Evolutionary conservation across 2,888 invertebrate genomes (phyloP), one percentile per base, ranked within the genome.

Genomic region (Phengaris arion): DNA sequence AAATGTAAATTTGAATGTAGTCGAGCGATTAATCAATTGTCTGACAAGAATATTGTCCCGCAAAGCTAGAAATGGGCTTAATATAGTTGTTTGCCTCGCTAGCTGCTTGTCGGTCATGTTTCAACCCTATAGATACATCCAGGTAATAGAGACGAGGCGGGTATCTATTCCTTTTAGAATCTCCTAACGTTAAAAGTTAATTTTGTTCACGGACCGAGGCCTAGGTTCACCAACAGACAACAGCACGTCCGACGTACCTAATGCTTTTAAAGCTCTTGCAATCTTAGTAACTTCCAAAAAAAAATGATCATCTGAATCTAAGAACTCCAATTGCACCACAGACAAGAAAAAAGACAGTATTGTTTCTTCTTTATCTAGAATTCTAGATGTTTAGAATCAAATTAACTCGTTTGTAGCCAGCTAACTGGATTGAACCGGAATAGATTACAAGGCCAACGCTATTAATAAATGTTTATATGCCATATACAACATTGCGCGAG

Each of bases 381-480:
- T 5, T 64, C 35, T 64, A 35, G 35, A 64, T 45, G 64, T 35
- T 64, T 64, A 35, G 35, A 64, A 35, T 64, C 35, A 59, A 59
- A 59, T 59, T 45, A 45, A 64, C 12, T 64, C 64, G 35, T 35
- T 64, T 45, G 35, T 45, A 64, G 64, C 35, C 35, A 45, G 12
- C 64, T 45, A 12, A 64, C 64, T 22, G 35, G 35, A 64, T 64
- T 64, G 64, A 45, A 45, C 4, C 64, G 64, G 64, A 64, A 45
- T 64, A 64, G 64, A 64, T 64, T 12, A 12, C 35, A 64, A 64
- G 64, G 64, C 13, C 64, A 35, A 64, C 35, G 64, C 64, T 64
- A 64, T 64, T 64, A 64, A 64, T 64, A 45, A 35, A 64, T 64
- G 64, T 35, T 64, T 64, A 64, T 64, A 64, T 64, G 64, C 64